A percentile compares a stretch with the other conserved stretches of the same genome.
phyloP scores from a whole-genome alignment of 2,888 invertebrate species.

The Mythimna albipuncta region DNA sequence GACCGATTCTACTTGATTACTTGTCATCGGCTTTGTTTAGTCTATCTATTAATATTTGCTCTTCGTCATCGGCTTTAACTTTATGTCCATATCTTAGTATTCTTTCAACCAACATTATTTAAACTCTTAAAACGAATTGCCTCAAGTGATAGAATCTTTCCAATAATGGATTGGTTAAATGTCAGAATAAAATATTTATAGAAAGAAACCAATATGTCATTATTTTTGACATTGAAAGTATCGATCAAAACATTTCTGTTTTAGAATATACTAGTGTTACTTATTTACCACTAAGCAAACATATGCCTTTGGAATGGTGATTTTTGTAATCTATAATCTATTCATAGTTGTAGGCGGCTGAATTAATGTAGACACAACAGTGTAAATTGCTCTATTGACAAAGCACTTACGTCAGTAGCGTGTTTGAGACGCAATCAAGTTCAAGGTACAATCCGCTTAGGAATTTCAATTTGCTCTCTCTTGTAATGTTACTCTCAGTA shows the following conservation, averaged over 20 bases:
- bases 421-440: conserved; percentile 80
- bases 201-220: background rate
- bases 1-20: conserved; percentile 8
- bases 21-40: conserved; percentile 4
- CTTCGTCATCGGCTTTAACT: conserved; percentile 10
- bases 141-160: background rate
- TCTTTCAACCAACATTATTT: background rate
- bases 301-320: conserved; percentile 30
- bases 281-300: conserved; percentile 3
- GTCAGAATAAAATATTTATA: background rate
- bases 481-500: conserved; percentile 30
- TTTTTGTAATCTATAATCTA: conserved; percentile 63
- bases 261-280: background rate
- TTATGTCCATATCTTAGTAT: background rate
- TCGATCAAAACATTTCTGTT: conserved; percentile 6
- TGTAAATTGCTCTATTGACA: conserved; percentile 85
- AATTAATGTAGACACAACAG: conserved; percentile 69
- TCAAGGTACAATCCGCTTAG: conserved; percentile 79
- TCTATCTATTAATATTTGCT: conserved; percentile 6
- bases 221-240: conserved; percentile 29
- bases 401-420: conserved; percentile 83
- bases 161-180: background rate
- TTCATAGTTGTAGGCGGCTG: conserved; percentile 72
- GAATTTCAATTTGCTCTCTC: conserved; percentile 65
- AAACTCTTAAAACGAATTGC: no score